Base-by-base conservation (phyloP, 2,888 invertebrate species). In the Drosophila differens region DNA sequence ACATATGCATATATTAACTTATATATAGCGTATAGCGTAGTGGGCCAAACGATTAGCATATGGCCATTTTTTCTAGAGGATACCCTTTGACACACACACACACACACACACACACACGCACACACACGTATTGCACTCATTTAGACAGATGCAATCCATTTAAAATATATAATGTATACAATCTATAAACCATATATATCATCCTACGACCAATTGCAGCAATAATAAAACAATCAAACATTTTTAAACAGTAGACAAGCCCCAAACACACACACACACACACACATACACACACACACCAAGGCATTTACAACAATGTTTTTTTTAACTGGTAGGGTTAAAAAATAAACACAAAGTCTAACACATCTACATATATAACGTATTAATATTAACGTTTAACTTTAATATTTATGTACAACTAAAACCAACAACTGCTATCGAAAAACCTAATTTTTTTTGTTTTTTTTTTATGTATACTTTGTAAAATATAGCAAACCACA, bases 401-500 rank as follows among this genome's bases (percentile, higher is more conserved):
- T 76, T 75, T 57, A 85, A 83, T 70, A 76, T 88, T 85, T 88
- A 81, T 84, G 89, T 83, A 76, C 70, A 70, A 85, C 85, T 83
- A 74, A 82, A 85, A 74, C 57, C 60, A 79, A 76, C 59, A 74
- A 72, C 66, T 70, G 77, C 77, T 79, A 79, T 70, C 61, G 37
- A 44, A 76, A 65, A 69, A 63, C 25, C 32, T 28, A 37, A 3
- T 55, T 63, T 76, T 79, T 76, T 73, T 25, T 57, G 28, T 47
- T 57, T 73, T 65, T 79, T 79, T 76, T 76, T 71, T 49, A 60
- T 89, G 89, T 85, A 85, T 89, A 86, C 82, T 89, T 86, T 85
- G 85, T 85, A 85, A 89, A 79, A 85, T 85, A 85, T 86, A 84
- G 89, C 71, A 79, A 85, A 71, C 73, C 77, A 61, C 82, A 83